Evolutionary conservation across 2,113 vertebrate genomes (phyloP).

Genomic region (Naja naja): DNA sequence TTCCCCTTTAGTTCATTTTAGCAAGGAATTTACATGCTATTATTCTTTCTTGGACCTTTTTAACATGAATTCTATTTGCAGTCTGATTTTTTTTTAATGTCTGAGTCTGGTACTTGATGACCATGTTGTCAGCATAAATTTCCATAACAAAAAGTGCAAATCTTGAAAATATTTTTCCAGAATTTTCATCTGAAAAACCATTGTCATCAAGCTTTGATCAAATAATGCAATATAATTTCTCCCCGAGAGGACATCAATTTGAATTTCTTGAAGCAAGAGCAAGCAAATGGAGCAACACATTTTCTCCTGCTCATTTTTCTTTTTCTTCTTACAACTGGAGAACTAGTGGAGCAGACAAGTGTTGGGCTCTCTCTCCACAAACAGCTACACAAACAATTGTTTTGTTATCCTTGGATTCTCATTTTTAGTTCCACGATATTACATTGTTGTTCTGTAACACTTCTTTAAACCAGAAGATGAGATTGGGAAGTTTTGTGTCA

Average conservation of each 20-base stretch:
- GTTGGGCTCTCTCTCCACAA: neutral
- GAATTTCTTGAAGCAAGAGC: neutral
- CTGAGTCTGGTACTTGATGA: neutral
- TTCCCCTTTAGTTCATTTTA: neutral
- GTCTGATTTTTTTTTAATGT: neutral
- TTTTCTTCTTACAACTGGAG: neutral
- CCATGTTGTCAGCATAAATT: neutral
- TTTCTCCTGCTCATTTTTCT: no score
- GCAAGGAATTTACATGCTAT: neutral
- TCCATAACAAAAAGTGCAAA: neutral
- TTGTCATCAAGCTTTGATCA: neutral
- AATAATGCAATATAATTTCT: neutral
- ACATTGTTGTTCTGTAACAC: neutral
- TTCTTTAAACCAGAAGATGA: neutral
- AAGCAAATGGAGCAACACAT: neutral
- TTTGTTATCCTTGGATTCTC: neutral
- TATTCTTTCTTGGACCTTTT: neutral
- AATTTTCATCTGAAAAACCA: neutral
- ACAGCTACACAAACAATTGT: neutral
- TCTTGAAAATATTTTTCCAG: neutral
- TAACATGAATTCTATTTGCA: neutral
- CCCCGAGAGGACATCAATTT: neutral
- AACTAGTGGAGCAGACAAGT: neutral
- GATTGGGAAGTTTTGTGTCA: neutral
- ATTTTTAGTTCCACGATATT: neutral